Conservation (phyloP, 2,797 vertebrate genomes). For the Potorous gilbertii region DNA sequence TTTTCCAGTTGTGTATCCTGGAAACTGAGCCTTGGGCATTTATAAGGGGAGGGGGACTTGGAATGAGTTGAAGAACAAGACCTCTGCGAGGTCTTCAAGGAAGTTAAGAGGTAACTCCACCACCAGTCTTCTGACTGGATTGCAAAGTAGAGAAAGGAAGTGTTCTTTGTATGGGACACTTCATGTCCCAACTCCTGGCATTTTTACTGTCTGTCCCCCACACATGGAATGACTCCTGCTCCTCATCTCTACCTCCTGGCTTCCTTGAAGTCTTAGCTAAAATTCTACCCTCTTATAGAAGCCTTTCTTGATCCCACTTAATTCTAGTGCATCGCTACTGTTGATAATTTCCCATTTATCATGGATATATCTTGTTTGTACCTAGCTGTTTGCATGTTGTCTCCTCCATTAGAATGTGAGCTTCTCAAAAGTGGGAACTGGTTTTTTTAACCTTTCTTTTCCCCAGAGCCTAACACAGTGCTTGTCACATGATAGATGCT, state of each 20-base stretch:
- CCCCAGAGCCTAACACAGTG: background rate
- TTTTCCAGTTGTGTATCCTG: background rate
- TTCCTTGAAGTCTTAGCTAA: background rate
- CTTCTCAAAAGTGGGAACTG: background rate
- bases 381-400: background rate
- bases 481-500: background rate
- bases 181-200: background rate
- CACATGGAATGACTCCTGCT: background rate
- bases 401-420: background rate
- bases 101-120: background rate
- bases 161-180: background rate
- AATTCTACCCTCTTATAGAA: background rate
- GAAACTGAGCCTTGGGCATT: background rate
- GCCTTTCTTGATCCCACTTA: background rate
- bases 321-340: background rate
- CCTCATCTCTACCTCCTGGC: background rate
- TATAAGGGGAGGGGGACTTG: background rate
- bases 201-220: background rate
- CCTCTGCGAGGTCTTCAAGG: background rate
- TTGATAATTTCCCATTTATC: background rate
- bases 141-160: background rate
- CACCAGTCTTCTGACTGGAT: background rate
- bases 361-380: background rate
- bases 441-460: background rate
- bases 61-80: background rate